These are phyloP conservation scores for Luehdorfia chinensis DNA, from an alignment of 1,140 invertebrate genomes.

Conservation along the genomic window DNA sequence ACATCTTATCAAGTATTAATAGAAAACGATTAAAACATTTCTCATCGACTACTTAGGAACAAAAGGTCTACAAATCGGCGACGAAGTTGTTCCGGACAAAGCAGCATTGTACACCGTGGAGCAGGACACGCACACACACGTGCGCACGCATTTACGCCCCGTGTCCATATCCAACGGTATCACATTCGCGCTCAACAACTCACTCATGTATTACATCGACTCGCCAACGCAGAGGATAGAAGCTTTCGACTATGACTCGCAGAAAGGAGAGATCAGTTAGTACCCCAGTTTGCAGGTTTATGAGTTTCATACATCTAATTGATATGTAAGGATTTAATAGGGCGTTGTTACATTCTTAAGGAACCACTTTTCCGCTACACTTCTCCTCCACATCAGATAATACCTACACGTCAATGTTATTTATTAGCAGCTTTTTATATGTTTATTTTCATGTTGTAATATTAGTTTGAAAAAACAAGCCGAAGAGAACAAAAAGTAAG, in stretches of 20 bases:
- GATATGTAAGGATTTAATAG: no score
- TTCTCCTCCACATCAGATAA: no score
- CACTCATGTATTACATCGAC: constrained; percentile 84
- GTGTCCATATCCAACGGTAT: constrained; percentile 86
- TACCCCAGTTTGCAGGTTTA: constrained; percentile 25
- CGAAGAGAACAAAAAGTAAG: no score
- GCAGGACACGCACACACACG: constrained; percentile 27
- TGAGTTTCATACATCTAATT: neutral
- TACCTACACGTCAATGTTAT: no score
- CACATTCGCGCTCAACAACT: constrained; percentile 82
- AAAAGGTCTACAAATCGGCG: constrained; percentile 49
- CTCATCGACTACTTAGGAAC: no score
- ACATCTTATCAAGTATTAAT: no score
- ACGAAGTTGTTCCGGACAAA: constrained; percentile 45
- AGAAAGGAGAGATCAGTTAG: constrained; percentile 79
- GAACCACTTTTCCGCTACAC: no score
- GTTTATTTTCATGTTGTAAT: no score
- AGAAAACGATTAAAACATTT: no score
- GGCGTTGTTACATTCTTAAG: no score
- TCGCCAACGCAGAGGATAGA: constrained; percentile 78
- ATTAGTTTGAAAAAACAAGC: no score
- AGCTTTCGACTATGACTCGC: constrained; percentile 82
- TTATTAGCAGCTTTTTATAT: no score
- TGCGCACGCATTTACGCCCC: constrained; percentile 37
- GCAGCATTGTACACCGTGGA: constrained; percentile 49